Evolutionary conservation across 1,140 invertebrate genomes (phyloP).

Genomic region (Heterodera schachtii): DNA sequence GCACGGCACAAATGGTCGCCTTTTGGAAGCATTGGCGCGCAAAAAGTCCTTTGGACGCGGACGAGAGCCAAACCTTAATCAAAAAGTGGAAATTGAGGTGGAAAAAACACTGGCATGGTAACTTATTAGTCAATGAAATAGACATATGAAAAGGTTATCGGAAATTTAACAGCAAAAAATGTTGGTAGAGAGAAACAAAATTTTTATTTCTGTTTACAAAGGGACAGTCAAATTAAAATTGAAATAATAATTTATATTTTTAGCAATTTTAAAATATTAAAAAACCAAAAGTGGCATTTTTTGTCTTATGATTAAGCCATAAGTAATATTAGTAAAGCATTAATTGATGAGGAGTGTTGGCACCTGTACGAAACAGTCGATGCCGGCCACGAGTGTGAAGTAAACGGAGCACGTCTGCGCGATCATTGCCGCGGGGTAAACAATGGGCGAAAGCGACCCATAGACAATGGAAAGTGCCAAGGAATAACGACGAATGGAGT

Average conservation of each 20-base stretch:
- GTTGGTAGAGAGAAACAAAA: too few species aligned
- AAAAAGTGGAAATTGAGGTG: not conserved
- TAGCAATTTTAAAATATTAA: too few species aligned
- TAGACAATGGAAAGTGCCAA: slow-evolving; percentile 51
- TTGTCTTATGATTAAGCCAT: too few species aligned
- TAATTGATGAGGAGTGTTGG: too few species aligned
- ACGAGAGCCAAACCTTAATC: slow-evolving; percentile 55
- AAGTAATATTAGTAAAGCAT: too few species aligned
- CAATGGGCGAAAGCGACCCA: slow-evolving; percentile 52
- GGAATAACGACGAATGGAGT: slow-evolving; percentile 59
- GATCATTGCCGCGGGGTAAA: slow-evolving; percentile 63
- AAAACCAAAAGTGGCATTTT: not conserved
- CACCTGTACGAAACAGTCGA: slow-evolving; percentile 65
- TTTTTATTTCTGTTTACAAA: too few species aligned
- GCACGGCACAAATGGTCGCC: slow-evolving; percentile 36
- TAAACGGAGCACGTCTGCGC: slow-evolving; percentile 65
- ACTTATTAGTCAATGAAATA: too few species aligned
- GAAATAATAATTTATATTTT: too few species aligned
- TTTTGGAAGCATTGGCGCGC: slow-evolving; percentile 33
- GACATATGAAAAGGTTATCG: too few species aligned
- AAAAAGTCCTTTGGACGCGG: slow-evolving; percentile 37
- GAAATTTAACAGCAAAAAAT: too few species aligned
- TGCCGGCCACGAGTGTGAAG: slow-evolving; percentile 59
- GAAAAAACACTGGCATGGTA: too few species aligned
- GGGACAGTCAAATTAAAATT: too few species aligned